Evolutionary conservation across 2,797 vertebrate species (phyloP).

Genomic region (Eulemur rubriventer): DNA sequence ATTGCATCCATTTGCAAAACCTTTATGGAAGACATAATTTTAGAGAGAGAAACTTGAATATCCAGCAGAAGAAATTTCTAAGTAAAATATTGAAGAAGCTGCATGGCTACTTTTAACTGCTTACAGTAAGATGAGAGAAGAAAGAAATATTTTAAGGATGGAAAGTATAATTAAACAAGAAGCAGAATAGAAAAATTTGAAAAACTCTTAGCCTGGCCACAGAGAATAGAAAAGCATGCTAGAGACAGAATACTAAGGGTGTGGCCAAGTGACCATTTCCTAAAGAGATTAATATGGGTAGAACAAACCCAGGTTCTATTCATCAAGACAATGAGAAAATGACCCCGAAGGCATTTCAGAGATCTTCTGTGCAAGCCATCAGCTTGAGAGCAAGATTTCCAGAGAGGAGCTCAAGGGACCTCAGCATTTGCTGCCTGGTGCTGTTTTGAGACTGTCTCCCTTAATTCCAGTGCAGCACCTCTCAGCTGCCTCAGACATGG

Average conservation of each 20-base stretch:
- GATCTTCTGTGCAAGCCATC: neutral
- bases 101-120: neutral
- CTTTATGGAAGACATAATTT: neutral
- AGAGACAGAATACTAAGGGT: neutral
- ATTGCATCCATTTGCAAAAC: neutral
- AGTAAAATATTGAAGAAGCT: neutral
- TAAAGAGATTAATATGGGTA: neutral
- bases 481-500: neutral
- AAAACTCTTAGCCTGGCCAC: neutral
- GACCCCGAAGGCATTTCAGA: neutral
- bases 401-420: neutral
- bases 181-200: neutral
- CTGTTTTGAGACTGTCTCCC: neutral
- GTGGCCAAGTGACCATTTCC: neutral
- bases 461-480: neutral
- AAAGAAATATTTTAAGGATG: neutral
- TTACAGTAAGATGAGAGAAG: neutral
- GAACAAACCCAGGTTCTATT: neutral
- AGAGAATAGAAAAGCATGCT: neutral
- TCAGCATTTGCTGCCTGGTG: neutral
- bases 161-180: neutral
- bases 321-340: neutral
- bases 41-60: neutral
- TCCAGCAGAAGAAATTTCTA: neutral
- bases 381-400: neutral